Base-by-base conservation (phyloP, 2,888 invertebrate genomes). In the Hetaerina titia region DNA sequence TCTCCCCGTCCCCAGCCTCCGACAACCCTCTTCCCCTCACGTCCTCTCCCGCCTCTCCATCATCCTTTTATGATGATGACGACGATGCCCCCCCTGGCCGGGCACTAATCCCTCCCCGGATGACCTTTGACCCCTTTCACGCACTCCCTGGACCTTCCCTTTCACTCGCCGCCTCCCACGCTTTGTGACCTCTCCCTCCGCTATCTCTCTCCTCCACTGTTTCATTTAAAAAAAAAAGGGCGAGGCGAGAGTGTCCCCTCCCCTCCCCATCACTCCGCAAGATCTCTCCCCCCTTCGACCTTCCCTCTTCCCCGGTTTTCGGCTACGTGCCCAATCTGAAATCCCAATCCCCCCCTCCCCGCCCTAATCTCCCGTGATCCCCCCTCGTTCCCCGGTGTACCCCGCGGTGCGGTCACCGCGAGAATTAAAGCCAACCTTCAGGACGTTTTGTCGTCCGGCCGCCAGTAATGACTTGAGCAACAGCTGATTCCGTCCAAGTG, bases 91-190 rank as follows among this genome's bases (percentile, higher is more conserved):
- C 74, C 11, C n/a, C 69, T 22, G 45, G 69, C 8, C n/a, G 69
- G 69, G n/a, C 25, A 13, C 15, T 81, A 81, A 81, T 81, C 31
- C 81, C 81, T 81, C 81, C 11, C n/a, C n/a, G 69, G n/a, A 9
- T 81, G 81, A 81, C 81, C 81, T 81, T 81, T 81, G 81, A 81
- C 81, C 81, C 81, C 81, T 81, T 31, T 81, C 13, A 22, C 31
- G 31, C 25, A 13, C 81, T 19, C 81, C 8, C 81, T 22, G 15
- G 25, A 15, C 31, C 25, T 81, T 81, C 31, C 81, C 81, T 31
- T 81, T 81, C 81, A 31, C 81, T 81, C 81, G 13, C 81, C 81
- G 25, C 11, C 81, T 11, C 81, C 31, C 81, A 81, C 81, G 81
- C 81, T 13, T 15, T 69, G n/a, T 69, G 69, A 22, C 15, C 81